Percentiles rank a stretch among this genome's conserved stretches.
Conservation (phyloP, 2,797 vertebrate genomes). For the Craterocephalus amniculus region DNA sequence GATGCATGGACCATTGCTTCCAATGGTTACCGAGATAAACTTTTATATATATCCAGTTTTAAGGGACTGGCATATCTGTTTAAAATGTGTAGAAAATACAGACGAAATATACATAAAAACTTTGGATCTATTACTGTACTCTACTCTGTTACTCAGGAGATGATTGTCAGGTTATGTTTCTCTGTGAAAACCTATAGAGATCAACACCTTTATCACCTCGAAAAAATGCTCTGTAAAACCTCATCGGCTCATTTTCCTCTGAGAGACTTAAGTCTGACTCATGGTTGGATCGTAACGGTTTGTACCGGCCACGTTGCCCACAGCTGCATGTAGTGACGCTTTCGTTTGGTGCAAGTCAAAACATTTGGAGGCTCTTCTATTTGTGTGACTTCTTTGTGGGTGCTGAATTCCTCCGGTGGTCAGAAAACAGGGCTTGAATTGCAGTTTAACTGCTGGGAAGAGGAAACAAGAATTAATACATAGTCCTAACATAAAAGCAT, state of each 20-base stretch:
- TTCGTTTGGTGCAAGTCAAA: constrained; percentile 45
- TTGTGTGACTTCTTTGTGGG: constrained; percentile 23
- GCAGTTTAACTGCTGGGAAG: not conserved
- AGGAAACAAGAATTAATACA: constrained; percentile 19
- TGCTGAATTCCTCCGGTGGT: constrained; percentile 27
- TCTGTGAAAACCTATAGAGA: not conserved
- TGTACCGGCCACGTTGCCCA: constrained; percentile 5
- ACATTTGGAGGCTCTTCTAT: constrained; percentile 35
- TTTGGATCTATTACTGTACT: not conserved
- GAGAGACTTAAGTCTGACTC: constrained; percentile 20
- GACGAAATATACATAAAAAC: not conserved
- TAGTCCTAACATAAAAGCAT: not conserved
- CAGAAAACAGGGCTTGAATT: constrained; percentile 8
- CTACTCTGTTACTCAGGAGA: not conserved
- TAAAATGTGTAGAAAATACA: not conserved
- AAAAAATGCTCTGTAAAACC: constrained; percentile 11
- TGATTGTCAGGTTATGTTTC: not conserved
- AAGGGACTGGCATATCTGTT: not conserved
- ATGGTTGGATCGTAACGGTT: constrained; percentile 18
- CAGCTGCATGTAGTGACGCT: constrained; percentile 31
- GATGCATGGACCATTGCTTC: not conserved
- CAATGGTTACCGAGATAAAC: too few relatives aligned
- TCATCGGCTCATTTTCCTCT: constrained; percentile 10
- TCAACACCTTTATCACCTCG: constrained; percentile 10
- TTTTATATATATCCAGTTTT: not conserved